These are phyloP conservation scores for Dolomedes plantarius DNA, from an alignment of 2,888 invertebrate species.

Conservation along the genomic window DNA sequence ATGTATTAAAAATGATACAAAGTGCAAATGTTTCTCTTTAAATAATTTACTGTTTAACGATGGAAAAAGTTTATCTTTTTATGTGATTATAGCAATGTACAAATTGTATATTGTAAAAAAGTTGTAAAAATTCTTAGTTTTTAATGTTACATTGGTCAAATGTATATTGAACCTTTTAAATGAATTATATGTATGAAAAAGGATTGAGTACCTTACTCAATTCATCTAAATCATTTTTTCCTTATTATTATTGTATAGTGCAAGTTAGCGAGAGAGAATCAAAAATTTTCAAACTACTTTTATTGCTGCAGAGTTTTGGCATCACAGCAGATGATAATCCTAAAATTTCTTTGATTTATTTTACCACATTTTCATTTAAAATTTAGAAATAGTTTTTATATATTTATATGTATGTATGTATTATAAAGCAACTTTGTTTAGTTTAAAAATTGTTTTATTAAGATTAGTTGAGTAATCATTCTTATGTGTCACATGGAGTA, in stretches of 20 bases:
- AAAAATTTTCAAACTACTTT: no score
- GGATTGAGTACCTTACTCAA: neutral
- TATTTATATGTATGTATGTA: no score
- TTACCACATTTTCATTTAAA: no score
- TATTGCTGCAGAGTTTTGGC: no score
- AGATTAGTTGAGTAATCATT: no score
- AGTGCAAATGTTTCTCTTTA: neutral
- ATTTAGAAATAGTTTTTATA: no score
- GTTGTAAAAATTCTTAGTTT: conserved; percentile 5
- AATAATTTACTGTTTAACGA: neutral
- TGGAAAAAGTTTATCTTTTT: neutral
- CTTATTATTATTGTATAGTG: neutral
- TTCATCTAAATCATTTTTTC: neutral
- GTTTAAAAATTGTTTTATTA: no score
- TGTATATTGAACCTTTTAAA: neutral
- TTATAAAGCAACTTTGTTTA: no score
- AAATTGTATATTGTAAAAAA: conserved; percentile 6
- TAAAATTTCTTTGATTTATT: no score
- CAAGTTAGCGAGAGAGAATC: neutral
- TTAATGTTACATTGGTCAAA: neutral
- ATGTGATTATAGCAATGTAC: neutral
- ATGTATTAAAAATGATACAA: neutral
- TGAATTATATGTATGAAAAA: neutral
- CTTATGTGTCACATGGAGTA: no score
- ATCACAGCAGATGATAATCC: no score